phyloP scores from a whole-genome alignment of 2,797 vertebrate species.

The Epinephelus malabaricus region DNA sequence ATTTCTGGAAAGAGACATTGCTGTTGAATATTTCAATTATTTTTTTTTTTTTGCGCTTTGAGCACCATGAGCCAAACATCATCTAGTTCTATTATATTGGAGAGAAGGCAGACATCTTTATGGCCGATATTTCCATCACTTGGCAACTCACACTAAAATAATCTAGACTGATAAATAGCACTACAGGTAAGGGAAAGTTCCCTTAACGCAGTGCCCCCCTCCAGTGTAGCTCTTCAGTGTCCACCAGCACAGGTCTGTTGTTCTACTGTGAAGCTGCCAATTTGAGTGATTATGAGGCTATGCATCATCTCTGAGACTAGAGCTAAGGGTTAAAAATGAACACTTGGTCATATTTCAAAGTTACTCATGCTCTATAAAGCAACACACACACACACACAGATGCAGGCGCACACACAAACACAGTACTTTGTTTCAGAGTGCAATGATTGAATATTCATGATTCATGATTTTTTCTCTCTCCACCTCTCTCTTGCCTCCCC shows the following conservation, averaged over 20 bases:
- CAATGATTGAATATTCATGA: slow-evolving; percentile 78
- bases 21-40: too few relatives aligned
- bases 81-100: too few relatives aligned
- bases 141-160: too few relatives aligned
- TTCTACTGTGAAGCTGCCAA: slow-evolving; percentile 4
- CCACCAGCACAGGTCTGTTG: not conserved
- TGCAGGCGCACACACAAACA: slow-evolving; percentile 14
- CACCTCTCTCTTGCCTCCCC: slow-evolving; percentile 11
- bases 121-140: too few relatives aligned
- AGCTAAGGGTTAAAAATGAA: slow-evolving; percentile 52
- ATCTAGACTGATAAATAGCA: too few relatives aligned
- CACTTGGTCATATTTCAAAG: slow-evolving; percentile 75
- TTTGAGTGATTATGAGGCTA: slow-evolving; percentile 14
- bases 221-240: slow-evolving; percentile 7
- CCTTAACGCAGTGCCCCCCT: not conserved
- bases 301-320: not conserved
- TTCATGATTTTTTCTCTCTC: slow-evolving; percentile 57
- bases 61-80: too few relatives aligned
- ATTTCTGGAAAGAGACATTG: too few relatives aligned
- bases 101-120: too few relatives aligned
- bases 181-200: not conserved
- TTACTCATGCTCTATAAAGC: slow-evolving; percentile 81
- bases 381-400: slow-evolving; percentile 16
- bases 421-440: slow-evolving; percentile 60
- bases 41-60: too few relatives aligned